These are phyloP conservation scores for Prinia subflava DNA, from an alignment of 2,113 vertebrate species.

Conservation along the genomic window DNA sequence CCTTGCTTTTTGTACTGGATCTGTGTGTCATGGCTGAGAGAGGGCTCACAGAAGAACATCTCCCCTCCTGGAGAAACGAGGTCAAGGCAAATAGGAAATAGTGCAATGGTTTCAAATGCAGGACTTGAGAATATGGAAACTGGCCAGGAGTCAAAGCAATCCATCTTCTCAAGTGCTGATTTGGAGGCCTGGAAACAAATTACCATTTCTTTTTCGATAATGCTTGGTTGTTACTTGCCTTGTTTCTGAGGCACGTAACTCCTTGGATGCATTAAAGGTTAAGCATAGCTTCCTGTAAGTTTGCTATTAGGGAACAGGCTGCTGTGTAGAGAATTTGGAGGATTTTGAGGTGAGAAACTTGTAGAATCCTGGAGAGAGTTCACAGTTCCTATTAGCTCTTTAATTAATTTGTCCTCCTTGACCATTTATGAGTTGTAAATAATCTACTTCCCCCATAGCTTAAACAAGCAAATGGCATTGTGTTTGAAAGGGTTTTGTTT, in stretches of 20 bases:
- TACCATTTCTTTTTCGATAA: not conserved
- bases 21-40: not conserved
- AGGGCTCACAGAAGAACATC: not conserved
- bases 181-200: not conserved
- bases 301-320: not conserved
- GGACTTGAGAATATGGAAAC: not conserved
- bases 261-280: not conserved
- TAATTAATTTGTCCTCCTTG: constrained; percentile 35
- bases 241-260: not conserved
- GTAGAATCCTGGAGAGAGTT: constrained; percentile 3
- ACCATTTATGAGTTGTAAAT: not conserved
- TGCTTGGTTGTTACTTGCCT: not conserved
- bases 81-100: not conserved
- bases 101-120: not conserved
- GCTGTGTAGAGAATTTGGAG: not conserved
- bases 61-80: not conserved
- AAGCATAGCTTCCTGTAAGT: not conserved
- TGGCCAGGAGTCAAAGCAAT: not conserved
- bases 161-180: not conserved
- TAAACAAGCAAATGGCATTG: not conserved
- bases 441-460: not conserved
- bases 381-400: not conserved
- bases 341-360: constrained; percentile 14
- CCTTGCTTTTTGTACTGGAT: not conserved
- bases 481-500: not conserved